A percentile compares a stretch with the other conserved stretches of the same genome.
These are phyloP conservation scores for Campoplex capitator DNA, from an alignment of 2,888 invertebrate genomes.

Conservation along the genomic window DNA sequence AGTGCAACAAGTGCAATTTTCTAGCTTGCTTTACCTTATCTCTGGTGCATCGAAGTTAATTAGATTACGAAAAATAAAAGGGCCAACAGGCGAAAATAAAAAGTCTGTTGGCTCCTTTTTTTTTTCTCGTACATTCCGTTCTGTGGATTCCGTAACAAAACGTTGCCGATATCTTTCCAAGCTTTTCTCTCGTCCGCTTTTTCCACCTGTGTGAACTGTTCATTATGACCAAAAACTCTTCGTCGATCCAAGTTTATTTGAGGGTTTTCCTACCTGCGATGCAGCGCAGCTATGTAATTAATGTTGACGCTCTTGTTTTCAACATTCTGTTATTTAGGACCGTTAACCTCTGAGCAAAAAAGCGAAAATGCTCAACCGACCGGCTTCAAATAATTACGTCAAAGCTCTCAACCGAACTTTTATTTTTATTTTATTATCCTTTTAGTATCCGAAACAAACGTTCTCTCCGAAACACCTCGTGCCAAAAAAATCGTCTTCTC, in stretches of 20 bases:
- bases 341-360: not conserved
- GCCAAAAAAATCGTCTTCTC: no score
- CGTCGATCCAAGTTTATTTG: not conserved
- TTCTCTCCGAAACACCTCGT: no score
- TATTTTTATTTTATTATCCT: not conserved
- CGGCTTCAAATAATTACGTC: not conserved
- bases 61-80: constrained; percentile 39
- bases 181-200: not conserved
- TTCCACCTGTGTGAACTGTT: not conserved
- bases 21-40: constrained; percentile 28
- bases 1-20: constrained; percentile 65
- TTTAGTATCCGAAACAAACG: no score
- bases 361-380: not conserved
- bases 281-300: not conserved
- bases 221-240: not conserved
- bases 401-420: not conserved
- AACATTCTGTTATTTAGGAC: not conserved
- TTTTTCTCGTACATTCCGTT: constrained; percentile 2
- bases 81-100: not conserved
- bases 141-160: not conserved
- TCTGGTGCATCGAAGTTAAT: constrained; percentile 46
- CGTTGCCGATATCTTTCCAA: not conserved
- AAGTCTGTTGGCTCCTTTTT: not conserved
- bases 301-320: not conserved
- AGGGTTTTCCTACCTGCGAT: not conserved